Evolutionary conservation across 92 coral and sea anemone species (phyloP).

Genomic region (Porites divaricata): DNA sequence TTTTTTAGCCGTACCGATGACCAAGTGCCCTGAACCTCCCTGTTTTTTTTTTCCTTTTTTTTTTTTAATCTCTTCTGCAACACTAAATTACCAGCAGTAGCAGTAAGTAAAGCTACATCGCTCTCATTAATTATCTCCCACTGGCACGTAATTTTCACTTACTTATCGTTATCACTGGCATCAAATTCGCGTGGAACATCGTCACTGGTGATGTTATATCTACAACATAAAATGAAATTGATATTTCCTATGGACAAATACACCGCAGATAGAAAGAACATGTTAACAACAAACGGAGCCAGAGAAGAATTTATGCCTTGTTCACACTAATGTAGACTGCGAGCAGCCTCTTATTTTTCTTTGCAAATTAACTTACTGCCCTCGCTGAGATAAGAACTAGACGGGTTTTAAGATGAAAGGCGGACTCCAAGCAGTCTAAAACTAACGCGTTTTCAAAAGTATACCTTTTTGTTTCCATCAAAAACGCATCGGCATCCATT

Average conservation of each 20-base stretch:
- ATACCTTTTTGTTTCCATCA: too few relatives aligned
- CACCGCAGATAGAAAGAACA: neutral
- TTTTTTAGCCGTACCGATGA: slow-evolving; percentile 4
- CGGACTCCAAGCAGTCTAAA: too few relatives aligned
- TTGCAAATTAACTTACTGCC: too few relatives aligned
- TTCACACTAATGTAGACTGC: too few relatives aligned
- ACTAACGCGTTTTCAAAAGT: too few relatives aligned
- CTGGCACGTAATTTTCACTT: slow-evolving; percentile 13
- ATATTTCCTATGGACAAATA: neutral
- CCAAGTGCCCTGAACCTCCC: neutral
- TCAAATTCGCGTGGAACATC: neutral
- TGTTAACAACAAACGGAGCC: neutral
- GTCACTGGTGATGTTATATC: slow-evolving; percentile 34
- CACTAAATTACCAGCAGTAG: neutral
- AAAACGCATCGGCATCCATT: too few relatives aligned
- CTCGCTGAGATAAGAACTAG: too few relatives aligned
- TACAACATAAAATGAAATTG: neutral
- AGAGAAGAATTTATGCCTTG: neutral
- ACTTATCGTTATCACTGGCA: slow-evolving; percentile 25
- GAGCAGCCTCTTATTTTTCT: too few relatives aligned
- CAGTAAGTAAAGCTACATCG: neutral
- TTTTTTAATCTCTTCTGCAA: too few relatives aligned
- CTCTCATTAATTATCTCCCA: neutral
- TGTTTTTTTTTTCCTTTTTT: too few relatives aligned
- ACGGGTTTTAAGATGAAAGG: too few relatives aligned